phyloP scores from a whole-genome alignment of 2,113 vertebrate species.

The Steatornis caripensis region DNA sequence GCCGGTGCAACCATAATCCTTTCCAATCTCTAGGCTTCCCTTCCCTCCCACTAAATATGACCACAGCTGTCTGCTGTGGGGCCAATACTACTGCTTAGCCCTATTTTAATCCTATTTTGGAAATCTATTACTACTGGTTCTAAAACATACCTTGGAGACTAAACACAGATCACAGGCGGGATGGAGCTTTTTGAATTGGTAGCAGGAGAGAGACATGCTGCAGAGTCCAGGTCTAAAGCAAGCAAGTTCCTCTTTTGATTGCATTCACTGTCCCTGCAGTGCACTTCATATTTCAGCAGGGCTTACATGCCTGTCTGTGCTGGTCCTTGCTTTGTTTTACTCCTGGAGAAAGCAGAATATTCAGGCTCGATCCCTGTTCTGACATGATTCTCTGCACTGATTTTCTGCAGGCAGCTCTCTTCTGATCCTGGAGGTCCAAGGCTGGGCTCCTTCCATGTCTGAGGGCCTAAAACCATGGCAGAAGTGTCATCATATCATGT shows the following conservation, averaged over 20 bases:
- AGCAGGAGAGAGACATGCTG: background rate
- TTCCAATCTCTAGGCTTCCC: slow-evolving; percentile 29
- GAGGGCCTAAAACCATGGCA: background rate
- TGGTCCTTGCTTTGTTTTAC: slow-evolving; percentile 3
- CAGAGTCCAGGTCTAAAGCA: background rate
- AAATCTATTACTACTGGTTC: slow-evolving; percentile 22
- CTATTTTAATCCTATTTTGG: slow-evolving; percentile 20
- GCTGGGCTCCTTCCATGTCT: background rate
- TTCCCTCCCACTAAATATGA: slow-evolving; percentile 6
- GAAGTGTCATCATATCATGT: background rate
- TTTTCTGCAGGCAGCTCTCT: background rate
- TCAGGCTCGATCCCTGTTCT: background rate
- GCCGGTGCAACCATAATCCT: slow-evolving; percentile 20
- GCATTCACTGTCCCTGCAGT: background rate
- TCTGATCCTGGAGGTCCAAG: background rate
- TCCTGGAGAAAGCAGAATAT: background rate
- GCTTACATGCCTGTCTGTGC: slow-evolving; percentile 12
- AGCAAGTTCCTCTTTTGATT: background rate
- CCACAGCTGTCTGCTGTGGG: slow-evolving; percentile 19
- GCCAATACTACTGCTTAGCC: background rate
- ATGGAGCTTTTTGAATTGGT: background rate
- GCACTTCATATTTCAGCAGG: background rate
- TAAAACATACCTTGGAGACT: background rate
- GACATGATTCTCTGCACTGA: background rate
- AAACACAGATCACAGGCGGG: background rate